Base-by-base conservation (phyloP, 2,113 vertebrate species). In the Balaeniceps rex region DNA sequence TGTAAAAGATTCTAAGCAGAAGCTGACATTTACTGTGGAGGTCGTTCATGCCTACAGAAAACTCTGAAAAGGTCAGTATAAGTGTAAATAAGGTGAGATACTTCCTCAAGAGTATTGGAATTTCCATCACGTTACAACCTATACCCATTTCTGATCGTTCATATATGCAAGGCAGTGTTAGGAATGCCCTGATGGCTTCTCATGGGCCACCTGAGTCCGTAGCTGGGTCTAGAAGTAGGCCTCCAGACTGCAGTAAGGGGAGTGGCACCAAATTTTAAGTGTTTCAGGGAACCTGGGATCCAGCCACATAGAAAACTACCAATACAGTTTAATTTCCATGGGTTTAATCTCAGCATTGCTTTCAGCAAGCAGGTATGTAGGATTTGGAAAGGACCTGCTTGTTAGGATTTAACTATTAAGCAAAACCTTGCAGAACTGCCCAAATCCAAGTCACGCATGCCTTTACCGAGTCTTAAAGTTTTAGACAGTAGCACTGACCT, bases 11-110 rank as follows among this genome's bases (percentile, higher is more conserved):
- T 95, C 72, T 47, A 89, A 88, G 66, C 69, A 92, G 74, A 94
- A 82, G 77, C 72, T 70, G 87, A 91, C 87, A 90, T 95, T 95
- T 92, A 87, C 72, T 68, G 51, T 68, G 65, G 83, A 95, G 74
- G 33, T 75, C 92, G 47, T 72, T 87, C 60, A 68, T 76, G 77
- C 70, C 93, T 79, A 87, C 29, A 85, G 72, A 71, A 92, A 81
- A 81, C 57, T 75, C 74, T 78, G 81, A 94, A 96, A 94, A 96
- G 87, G 65, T 86, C 83, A 87, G 34, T 31, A 1, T 46, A 54
- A 92, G 60, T 68, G 80, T 65, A 92, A 91, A 82, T 70, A 91
- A 66, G 44, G 72, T 26, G 44, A 89, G 51, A 44, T 16, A 42
- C 7, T 51, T 93, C 54, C 65, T 75, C 74, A 69, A 23, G 78